These are phyloP conservation scores for Trigoniulus corallinus DNA, from an alignment of 1,140 invertebrate species.

Conservation along the genomic window DNA sequence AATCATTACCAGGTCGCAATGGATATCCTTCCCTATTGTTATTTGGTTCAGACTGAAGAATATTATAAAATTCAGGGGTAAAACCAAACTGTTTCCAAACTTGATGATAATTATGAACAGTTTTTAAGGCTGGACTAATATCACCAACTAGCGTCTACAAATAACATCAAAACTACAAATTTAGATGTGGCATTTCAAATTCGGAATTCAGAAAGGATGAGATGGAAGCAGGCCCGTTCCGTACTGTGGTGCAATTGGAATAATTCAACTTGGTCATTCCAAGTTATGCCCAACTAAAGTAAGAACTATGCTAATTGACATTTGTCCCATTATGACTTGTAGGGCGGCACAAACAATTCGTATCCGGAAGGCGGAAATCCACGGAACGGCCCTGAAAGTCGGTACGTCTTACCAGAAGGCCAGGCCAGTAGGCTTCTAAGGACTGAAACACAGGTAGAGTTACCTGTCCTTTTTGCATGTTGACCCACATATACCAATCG, in stretches of 20 bases:
- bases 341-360: background rate
- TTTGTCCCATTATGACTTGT: no score
- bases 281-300: no score
- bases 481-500: slow-evolving; percentile 94
- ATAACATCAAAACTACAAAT: no score
- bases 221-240: slow-evolving; percentile 1
- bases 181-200: no score
- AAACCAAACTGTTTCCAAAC: slow-evolving; percentile 95
- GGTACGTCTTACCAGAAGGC: slow-evolving; percentile 50
- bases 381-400: no score
- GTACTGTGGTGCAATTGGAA: background rate
- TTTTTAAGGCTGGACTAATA: slow-evolving; percentile 75
- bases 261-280: background rate
- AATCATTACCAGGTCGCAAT: slow-evolving; percentile 49
- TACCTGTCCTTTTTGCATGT: slow-evolving; percentile 86
- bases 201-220: slow-evolving; percentile 7
- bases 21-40: slow-evolving; percentile 83
- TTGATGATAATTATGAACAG: slow-evolving; percentile 86
- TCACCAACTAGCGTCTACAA: slow-evolving; percentile 48
- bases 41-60: slow-evolving; percentile 61
- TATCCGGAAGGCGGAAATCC: no score
- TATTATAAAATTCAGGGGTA: slow-evolving; percentile 94
- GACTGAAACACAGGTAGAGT: slow-evolving; percentile 95
- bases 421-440: slow-evolving; percentile 96
- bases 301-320: no score